Conservation (phyloP, 2,797 vertebrate genomes). For the Intellagama lesueurii region DNA sequence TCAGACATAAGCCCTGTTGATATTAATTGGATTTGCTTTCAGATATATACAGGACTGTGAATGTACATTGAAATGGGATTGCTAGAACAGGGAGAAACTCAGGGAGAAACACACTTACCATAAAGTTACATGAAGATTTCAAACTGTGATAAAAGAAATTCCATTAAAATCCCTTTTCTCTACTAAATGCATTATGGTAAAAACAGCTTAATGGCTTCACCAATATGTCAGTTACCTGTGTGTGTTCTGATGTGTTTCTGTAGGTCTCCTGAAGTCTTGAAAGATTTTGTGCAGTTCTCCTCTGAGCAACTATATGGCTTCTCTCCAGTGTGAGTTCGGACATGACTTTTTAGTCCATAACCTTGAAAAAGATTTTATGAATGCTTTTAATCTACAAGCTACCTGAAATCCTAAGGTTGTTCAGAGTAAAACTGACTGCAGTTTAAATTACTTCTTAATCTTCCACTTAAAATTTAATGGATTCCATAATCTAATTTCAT, state of each 20-base stretch:
- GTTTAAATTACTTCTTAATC: background rate
- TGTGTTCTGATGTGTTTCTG: slow-evolving; percentile 98
- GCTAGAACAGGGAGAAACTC: background rate
- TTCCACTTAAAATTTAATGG: background rate
- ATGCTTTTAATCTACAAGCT: slow-evolving; percentile 22
- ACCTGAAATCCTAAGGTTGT: background rate
- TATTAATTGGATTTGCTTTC: background rate
- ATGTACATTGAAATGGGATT: slow-evolving; percentile 36
- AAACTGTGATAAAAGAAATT: slow-evolving; percentile 27
- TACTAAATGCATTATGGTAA: slow-evolving; percentile 5
- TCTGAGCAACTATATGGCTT: slow-evolving; percentile 98
- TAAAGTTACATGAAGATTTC: slow-evolving; percentile 38
- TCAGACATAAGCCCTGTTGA: background rate
- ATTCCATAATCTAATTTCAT: background rate
- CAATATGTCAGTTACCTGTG: slow-evolving; percentile 83
- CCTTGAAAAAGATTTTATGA: slow-evolving; percentile 75
- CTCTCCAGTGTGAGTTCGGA: slow-evolving; percentile 97
- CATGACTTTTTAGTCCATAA: slow-evolving; percentile 97
- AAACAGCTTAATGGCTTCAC: background rate
- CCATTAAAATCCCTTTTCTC: background rate
- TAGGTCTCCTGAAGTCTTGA: slow-evolving; percentile 98
- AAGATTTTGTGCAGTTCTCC: slow-evolving; percentile 95
- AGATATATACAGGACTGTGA: background rate
- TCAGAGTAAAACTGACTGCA: background rate
- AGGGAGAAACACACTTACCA: slow-evolving; percentile 33